These are phyloP conservation scores for Phrynocephalus vlangalii DNA, from an alignment of 2,797 vertebrate species.

Conservation along the genomic window DNA sequence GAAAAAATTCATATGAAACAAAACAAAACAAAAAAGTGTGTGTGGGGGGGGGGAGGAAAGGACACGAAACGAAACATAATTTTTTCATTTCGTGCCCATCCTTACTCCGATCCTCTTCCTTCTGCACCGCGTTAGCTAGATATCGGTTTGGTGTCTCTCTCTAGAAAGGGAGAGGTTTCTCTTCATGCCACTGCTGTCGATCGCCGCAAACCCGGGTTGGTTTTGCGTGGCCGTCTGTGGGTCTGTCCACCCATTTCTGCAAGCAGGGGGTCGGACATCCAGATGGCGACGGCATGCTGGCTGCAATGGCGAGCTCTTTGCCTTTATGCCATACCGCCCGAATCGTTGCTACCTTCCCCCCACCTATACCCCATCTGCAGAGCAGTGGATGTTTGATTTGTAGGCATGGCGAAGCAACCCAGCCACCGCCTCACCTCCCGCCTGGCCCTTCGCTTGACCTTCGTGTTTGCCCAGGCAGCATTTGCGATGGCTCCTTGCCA, in stretches of 20 bases:
- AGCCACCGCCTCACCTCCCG: neutral
- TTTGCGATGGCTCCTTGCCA: neutral
- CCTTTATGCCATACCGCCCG: neutral
- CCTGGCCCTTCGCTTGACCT: neutral
- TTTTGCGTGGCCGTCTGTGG: neutral
- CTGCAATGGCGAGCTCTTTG: neutral
- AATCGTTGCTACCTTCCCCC: neutral
- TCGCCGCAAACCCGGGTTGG: neutral
- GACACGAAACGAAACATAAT: no score
- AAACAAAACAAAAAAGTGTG: no score
- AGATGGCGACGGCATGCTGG: no score
- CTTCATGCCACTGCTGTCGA: neutral
- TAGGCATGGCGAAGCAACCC: neutral
- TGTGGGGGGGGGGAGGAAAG: no score
- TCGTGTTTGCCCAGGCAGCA: neutral
- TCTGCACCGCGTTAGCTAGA: no score
- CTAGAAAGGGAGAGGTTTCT: neutral
- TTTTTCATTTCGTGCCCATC: no score
- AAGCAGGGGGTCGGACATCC: neutral
- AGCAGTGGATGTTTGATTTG: neutral
- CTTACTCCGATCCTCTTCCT: no score
- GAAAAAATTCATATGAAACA: no score
- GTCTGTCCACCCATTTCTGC: neutral
- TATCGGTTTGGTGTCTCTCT: no score
- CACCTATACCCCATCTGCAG: neutral